Evolutionary conservation across 30 jellyfish, hydroid and myxozoan genomes (phyloP).

Genomic region (Cassiopea andromeda): DNA sequence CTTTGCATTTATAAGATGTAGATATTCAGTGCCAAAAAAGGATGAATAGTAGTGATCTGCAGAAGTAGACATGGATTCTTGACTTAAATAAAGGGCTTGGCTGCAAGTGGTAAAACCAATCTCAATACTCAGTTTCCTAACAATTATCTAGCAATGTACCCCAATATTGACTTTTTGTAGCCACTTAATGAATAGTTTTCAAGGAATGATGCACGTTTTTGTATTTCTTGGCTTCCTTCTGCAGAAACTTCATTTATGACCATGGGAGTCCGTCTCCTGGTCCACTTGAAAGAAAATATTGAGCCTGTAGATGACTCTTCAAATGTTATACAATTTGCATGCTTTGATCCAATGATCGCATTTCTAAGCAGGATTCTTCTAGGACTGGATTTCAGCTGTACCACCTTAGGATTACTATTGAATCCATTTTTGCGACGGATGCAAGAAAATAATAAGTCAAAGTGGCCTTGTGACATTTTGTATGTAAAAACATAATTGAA

Average conservation of each 20-base stretch:
- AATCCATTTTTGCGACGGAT: constrained; percentile 52
- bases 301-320: constrained; percentile 42
- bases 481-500: constrained; percentile 63
- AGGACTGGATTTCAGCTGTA: constrained; percentile 48
- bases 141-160: constrained; percentile 71
- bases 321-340: constrained; percentile 48
- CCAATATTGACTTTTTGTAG: constrained; percentile 21
- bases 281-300: constrained; percentile 38
- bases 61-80: background rate
- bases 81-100: background rate
- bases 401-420: constrained; percentile 52
- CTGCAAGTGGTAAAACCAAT: constrained; percentile 31
- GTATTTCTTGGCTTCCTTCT: background rate
- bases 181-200: background rate
- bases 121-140: constrained; percentile 13
- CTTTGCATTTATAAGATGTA: constrained; percentile 12
- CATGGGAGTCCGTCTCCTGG: constrained; percentile 6
- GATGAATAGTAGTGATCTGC: constrained; percentile 27
- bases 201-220: background rate
- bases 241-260: background rate
- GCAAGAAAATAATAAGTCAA: constrained; percentile 61
- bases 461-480: constrained; percentile 61
- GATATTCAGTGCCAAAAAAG: background rate
- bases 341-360: constrained; percentile 51
- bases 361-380: constrained; percentile 23